These are phyloP conservation scores for Sarotherodon lohbergeri DNA, from an alignment of 2,113 vertebrate species.

Conservation along the genomic window DNA sequence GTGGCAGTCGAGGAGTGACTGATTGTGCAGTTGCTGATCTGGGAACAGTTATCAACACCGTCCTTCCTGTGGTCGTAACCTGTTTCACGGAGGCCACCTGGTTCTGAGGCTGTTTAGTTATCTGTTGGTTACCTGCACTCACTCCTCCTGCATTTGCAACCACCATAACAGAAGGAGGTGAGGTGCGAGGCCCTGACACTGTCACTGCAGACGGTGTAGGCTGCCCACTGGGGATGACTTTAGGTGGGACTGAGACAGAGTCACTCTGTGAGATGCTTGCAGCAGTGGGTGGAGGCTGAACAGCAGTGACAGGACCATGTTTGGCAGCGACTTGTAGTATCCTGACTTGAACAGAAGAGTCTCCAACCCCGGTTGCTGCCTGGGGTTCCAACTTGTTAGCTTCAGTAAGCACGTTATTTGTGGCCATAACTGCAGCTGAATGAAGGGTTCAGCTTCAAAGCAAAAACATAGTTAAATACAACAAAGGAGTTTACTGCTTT, in stretches of 20 bases:
- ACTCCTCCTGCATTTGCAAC: background rate
- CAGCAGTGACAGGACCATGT: background rate
- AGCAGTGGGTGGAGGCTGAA: background rate
- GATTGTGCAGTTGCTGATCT: conserved; percentile 58
- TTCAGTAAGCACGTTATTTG: background rate
- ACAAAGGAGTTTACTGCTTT: background rate
- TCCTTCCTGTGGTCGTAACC: conserved; percentile 43
- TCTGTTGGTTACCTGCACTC: background rate
- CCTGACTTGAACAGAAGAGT: background rate
- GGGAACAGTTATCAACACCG: conserved; percentile 53
- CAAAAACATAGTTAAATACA: background rate
- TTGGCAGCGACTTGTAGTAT: background rate
- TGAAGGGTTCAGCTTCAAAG: background rate
- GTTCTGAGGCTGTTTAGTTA: background rate
- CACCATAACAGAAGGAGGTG: conserved; percentile 17
- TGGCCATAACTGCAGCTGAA: conserved; percentile 6
- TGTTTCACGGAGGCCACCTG: conserved; percentile 28
- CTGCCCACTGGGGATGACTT: background rate
- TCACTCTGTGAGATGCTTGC: background rate
- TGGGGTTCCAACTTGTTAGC: background rate
- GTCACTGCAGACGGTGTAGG: background rate
- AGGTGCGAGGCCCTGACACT: background rate
- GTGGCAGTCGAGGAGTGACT: conserved; percentile 50
- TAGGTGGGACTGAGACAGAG: background rate
- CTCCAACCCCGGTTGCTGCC: background rate